Evolutionary conservation across 2,113 vertebrate species (phyloP), one percentile per base, ranked within the genome.

Genomic region (Chionis minor): DNA sequence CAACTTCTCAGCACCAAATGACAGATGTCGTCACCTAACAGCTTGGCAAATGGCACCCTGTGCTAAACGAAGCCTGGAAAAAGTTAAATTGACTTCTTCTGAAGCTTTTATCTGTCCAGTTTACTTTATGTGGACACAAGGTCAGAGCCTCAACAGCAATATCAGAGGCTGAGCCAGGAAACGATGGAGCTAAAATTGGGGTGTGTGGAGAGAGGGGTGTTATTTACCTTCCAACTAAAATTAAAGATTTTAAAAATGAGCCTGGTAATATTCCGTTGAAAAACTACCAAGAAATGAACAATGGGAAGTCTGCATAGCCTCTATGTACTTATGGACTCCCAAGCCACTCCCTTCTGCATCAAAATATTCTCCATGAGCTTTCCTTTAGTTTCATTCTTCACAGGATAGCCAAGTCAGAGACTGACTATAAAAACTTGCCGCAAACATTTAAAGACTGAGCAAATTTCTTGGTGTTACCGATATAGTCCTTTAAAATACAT

Each of bases 381-480:
- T 62, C 32, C 38, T 74, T 70, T 40, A n/a, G 20, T 19, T 8
- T n/a, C 1, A 2, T 30, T 51, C 35, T 91, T 86, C 56, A 67
- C 27, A 77, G 0, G 0, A 86, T 2, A 49, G 28, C 8, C 51
- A 81, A 51, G 55, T 73, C 63, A 74, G 52, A 88, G 21, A 74
- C 8, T 8, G 12, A 78, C 26, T 42, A 49, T 8, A 79, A 81
- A 86, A 91, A 67, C 28, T 66, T 69, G 38, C 52, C 67, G 56
- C 52, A 81, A 89, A 86, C 70, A 54, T 72, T 89, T 75, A 14
- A 93, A 95, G 89, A 63, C 30, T 6, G 38, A 52, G 27, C 72
- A 55, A 47, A 61, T 69, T 54, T 80, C 56, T 59, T 81, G 33
- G 52, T 14, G 1, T 65, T 67, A 67, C 54, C 54, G 27, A 79